Percentiles rank a stretch among this genome's conserved stretches.
These are phyloP conservation scores for Trichoplusia ni DNA, from an alignment of 1,140 invertebrate genomes.

Conservation along the genomic window DNA sequence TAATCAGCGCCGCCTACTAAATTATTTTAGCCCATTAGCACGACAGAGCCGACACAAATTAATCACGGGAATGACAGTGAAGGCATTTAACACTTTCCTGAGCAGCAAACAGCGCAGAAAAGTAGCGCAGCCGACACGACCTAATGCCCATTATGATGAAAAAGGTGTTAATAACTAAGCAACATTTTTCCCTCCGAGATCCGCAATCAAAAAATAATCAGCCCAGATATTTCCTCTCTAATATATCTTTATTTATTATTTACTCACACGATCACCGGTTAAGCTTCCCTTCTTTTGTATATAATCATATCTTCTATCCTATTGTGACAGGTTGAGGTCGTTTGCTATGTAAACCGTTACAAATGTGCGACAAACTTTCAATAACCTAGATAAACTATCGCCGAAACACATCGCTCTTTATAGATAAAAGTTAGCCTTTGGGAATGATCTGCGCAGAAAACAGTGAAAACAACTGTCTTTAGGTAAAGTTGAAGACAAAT, in stretches of 20 bases:
- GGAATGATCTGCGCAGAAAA: slow-evolving; percentile 16
- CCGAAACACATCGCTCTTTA: background rate
- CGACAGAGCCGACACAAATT: slow-evolving; percentile 75
- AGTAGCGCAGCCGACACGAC: slow-evolving; percentile 6
- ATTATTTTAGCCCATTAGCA: slow-evolving; percentile 78
- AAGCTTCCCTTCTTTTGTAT: background rate
- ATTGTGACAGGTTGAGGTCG: background rate
- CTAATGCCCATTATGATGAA: slow-evolving; percentile 9
- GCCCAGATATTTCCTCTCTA: background rate
- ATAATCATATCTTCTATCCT: background rate
- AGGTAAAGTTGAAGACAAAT: slow-evolving; percentile 68
- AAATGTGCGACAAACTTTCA: background rate
- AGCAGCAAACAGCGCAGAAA: slow-evolving; percentile 39
- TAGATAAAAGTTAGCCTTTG: slow-evolving; percentile 20
- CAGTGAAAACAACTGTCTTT: slow-evolving; percentile 43
- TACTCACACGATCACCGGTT: background rate
- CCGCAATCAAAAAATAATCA: background rate
- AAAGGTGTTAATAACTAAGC: slow-evolving; percentile 14
- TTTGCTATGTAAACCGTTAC: slow-evolving; percentile 4
- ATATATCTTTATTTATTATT: background rate
- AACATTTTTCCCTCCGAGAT: background rate
- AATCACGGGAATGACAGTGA: slow-evolving; percentile 77
- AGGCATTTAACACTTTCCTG: slow-evolving; percentile 74
- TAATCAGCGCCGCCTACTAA: slow-evolving; percentile 70
- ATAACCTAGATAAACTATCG: slow-evolving; percentile 6